Conservation (phyloP, 2,797 vertebrate genomes). For the Notoglanidium macrostoma region DNA sequence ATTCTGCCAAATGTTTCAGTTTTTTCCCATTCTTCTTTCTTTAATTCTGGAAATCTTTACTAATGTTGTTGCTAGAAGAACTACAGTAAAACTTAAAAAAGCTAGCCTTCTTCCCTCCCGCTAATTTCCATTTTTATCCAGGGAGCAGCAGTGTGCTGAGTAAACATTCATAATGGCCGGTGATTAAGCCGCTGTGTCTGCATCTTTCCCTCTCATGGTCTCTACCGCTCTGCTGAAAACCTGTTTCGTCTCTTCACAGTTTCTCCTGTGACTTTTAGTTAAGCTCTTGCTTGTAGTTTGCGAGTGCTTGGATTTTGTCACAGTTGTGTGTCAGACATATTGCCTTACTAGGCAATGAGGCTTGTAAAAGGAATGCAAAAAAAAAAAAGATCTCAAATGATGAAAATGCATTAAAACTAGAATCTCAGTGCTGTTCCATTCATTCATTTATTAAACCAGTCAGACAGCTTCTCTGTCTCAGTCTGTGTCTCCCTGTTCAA, state of each 20-base stretch:
- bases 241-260: background rate
- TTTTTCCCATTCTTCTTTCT: background rate
- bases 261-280: background rate
- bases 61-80: background rate
- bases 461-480: slow-evolving; percentile 1
- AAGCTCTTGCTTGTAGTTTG: background rate
- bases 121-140: slow-evolving; percentile 11
- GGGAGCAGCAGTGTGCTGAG: slow-evolving; percentile 25
- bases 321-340: background rate
- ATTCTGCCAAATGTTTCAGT: background rate
- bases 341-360: background rate
- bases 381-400: background rate
- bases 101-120: background rate
- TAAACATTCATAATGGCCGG: slow-evolving; percentile 35
- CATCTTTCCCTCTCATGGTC: background rate
- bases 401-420: background rate
- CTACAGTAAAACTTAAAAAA: background rate
- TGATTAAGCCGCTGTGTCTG: slow-evolving; percentile 16
- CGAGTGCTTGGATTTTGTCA: background rate
- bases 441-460: slow-evolving; percentile 10
- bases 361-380: background rate
- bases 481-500: background rate
- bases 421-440: background rate
- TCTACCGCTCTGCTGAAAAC: background rate
- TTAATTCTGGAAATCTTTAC: background rate